Evolutionary conservation across 1,140 invertebrate genomes (phyloP), one percentile per base, ranked within the genome.

Genomic region (Drosophila melanica): DNA sequence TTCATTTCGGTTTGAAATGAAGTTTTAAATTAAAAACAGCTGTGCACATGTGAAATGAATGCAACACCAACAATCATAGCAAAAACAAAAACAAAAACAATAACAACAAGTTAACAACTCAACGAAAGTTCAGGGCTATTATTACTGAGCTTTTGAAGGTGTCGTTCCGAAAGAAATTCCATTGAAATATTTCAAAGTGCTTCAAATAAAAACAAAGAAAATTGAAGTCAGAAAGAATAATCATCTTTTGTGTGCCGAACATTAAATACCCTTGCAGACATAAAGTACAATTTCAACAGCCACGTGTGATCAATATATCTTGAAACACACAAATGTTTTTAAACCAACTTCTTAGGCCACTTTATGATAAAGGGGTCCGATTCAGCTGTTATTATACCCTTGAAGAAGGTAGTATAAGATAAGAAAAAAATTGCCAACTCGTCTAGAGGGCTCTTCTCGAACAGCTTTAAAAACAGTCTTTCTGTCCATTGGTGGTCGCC

Each of bases 61-160:
- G 42, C 57, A 68, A 18, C 45, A 60, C 12, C 30, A 59, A 54
- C 27, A 50, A 23, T 16, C 10, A 7, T 33, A 45, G 64, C 14
- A 20, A 27, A 12, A 33, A 37, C 20, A 51, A n/a, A n/a, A n/a
- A n/a, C n/a, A n/a, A n/a, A n/a, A n/a, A 30, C 33, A 62, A 39
- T 23, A 39, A 42, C 39, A 59, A 58, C 45, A 65, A 67, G 33
- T 73, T 73, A 73, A 73, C 54, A 68, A 68, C 65, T 67, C 64
- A 73, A 63, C 66, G 66, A 74, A 74, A 74, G 71, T 74, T 74
- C 71, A 74, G 71, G 71, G 71, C 66, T 74, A 74, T 69, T 62
- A 57, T 63, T 69, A 35, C 10, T 35, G 30, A 16, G 47, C 30
- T 41, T 27, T 74, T 44, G 68, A 71, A 65, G 65, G 63, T 68